A percentile compares a stretch with the other conserved stretches of the same genome.
Evolutionary conservation across 2,113 vertebrate species (phyloP).

Genomic region (Hoplias malabaricus): DNA sequence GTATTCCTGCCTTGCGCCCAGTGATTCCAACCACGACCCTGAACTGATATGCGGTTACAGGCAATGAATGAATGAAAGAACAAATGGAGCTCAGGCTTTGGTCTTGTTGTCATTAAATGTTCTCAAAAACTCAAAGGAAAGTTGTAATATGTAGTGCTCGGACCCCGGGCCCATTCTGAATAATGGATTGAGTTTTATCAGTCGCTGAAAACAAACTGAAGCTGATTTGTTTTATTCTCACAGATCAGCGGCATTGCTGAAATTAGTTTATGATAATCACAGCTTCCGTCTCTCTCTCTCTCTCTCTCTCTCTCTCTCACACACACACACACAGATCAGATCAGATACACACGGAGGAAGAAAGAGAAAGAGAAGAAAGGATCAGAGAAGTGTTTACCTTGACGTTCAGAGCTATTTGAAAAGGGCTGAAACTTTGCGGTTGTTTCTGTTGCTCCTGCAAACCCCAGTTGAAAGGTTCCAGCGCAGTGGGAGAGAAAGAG

Average conservation of each 20-base stretch:
- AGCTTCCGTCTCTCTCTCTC: slow-evolving; percentile 5
- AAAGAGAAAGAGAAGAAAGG: neutral
- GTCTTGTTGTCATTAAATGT: too few relatives aligned
- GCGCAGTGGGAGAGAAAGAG: neutral
- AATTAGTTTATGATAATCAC: slow-evolving; percentile 65
- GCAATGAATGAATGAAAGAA: too few relatives aligned
- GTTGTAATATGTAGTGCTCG: too few relatives aligned
- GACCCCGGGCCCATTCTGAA: neutral
- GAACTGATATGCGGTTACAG: too few relatives aligned
- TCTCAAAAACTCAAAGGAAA: too few relatives aligned
- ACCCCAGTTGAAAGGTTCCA: slow-evolving; percentile 7
- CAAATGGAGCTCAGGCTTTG: too few relatives aligned
- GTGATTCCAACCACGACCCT: too few relatives aligned
- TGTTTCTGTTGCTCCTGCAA: neutral
- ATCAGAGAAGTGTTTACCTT: slow-evolving; percentile 46
- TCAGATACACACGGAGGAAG: neutral
- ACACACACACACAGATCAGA: neutral
- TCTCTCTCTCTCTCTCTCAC: neutral
- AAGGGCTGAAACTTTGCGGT: neutral
- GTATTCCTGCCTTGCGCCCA: too few relatives aligned
- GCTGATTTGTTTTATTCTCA: slow-evolving; percentile 47
- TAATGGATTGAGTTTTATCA: neutral
- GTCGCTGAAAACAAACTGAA: slow-evolving; percentile 55
- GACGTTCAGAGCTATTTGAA: neutral
- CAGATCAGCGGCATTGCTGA: slow-evolving; percentile 49